Evolutionary conservation across 2,113 vertebrate genomes (phyloP).

Genomic region (Spheniscus mendiculus): DNA sequence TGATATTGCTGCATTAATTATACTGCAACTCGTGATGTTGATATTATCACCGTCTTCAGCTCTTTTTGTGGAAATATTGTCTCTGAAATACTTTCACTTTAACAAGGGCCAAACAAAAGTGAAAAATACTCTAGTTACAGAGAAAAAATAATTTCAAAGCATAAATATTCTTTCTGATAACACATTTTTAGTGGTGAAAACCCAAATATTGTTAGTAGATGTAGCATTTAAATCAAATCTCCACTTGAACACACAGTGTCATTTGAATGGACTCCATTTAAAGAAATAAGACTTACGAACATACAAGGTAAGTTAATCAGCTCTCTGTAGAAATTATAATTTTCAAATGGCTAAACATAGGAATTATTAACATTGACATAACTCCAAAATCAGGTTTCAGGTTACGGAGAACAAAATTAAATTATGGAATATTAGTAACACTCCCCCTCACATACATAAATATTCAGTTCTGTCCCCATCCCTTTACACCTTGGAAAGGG

Average conservation of each 20-base stretch:
- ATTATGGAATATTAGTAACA: neutral
- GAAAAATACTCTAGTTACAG: neutral
- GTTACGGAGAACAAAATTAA: neutral
- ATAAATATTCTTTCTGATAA: neutral
- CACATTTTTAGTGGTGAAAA: neutral
- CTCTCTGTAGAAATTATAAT: neutral
- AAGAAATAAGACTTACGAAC: neutral
- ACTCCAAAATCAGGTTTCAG: neutral
- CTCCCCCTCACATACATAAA: neutral
- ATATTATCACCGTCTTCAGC: neutral
- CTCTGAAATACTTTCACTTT: neutral
- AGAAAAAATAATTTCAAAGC: neutral
- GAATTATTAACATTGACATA: neutral
- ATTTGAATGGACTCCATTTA: neutral
- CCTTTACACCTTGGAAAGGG: neutral
- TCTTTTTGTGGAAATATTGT: neutral
- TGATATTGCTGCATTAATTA: neutral
- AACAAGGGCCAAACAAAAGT: neutral
- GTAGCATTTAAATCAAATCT: neutral
- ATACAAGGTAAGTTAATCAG: neutral
- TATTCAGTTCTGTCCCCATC: neutral
- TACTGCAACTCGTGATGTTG: neutral
- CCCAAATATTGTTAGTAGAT: neutral
- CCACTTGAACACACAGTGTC: neutral
- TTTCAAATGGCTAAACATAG: neutral